phyloP scores from a whole-genome alignment of 2,113 vertebrate species.

The Megalops atlanticus region DNA sequence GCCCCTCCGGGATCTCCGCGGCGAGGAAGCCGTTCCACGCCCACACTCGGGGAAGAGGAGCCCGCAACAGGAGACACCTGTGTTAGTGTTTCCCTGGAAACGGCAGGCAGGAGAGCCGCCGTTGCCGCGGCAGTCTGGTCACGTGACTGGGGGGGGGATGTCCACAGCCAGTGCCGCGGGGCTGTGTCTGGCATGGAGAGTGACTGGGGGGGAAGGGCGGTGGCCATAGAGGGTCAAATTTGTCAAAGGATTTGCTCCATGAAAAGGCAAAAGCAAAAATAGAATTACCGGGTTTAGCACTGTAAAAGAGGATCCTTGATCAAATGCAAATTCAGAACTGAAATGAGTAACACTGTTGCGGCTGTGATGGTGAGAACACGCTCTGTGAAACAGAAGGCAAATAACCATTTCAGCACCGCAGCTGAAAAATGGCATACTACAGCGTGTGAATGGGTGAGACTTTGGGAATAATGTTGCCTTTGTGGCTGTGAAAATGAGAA shows the following conservation, averaged over 20 bases:
- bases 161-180: not conserved
- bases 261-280: not conserved
- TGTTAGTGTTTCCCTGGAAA: conserved; percentile 66
- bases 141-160: conserved; percentile 11
- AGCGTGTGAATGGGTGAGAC: not conserved
- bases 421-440: not conserved
- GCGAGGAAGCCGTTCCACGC: not conserved
- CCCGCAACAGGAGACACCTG: conserved; percentile 66
- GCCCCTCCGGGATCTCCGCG: not conserved
- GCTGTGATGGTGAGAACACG: not conserved
- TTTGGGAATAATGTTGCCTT: not conserved
- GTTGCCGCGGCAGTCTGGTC: conserved; percentile 45
- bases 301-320: too few species aligned
- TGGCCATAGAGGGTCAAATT: not conserved
- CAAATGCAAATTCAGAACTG: not conserved
- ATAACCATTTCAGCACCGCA: not conserved
- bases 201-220: not conserved
- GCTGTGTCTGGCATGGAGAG: not conserved
- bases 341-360: not conserved
- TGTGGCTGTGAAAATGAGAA: not conserved
- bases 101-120: conserved; percentile 44
- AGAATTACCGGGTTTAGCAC: not conserved
- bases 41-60: conserved; percentile 29
- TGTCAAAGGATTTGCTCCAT: not conserved
- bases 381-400: not conserved